Percentiles rank a stretch among this genome's conserved stretches.
Conservation (phyloP, 2,888 invertebrate species). For the Globia sparganii region DNA sequence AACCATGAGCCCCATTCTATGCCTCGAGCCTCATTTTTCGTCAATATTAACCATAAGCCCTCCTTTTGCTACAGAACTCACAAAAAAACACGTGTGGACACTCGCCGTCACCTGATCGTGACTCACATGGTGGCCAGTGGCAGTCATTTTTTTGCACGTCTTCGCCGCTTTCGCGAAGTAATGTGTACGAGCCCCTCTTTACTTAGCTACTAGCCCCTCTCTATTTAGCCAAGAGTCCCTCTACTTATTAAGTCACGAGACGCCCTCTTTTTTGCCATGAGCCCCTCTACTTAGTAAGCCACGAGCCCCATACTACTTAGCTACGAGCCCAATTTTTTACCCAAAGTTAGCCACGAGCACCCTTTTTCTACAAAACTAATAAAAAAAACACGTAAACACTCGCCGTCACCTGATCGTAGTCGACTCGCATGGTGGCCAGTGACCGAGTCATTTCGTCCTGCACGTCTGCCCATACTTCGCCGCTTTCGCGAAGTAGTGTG, state of each 20-base stretch:
- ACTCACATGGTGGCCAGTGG: conserved; percentile 99
- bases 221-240: neutral
- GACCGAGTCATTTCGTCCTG: conserved; percentile 99
- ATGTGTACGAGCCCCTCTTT: neutral
- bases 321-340: too few species aligned
- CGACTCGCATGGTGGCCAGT: conserved; percentile 99
- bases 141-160: conserved; percentile 99
- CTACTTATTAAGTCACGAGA: neutral
- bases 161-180: neutral
- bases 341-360: neutral
- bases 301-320: neutral
- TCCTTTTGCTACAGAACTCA: neutral
- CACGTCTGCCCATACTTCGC: conserved; percentile 98
- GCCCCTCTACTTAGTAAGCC: neutral
- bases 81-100: conserved; percentile 30
- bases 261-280: neutral
- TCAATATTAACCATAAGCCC: too few species aligned
- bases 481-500: conserved; percentile 96
- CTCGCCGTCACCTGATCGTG: conserved; percentile 93
- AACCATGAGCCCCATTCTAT: neutral
- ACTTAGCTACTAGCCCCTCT: too few species aligned
- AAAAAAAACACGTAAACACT: conserved; percentile 45
- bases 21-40: too few species aligned
- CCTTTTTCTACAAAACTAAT: neutral
- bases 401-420: conserved; percentile 95